Percentiles rank a stretch among this genome's conserved stretches.
These are phyloP conservation scores for Pseudorhombus dupliciocellatus DNA, from an alignment of 2,113 vertebrate genomes.

Conservation along the genomic window DNA sequence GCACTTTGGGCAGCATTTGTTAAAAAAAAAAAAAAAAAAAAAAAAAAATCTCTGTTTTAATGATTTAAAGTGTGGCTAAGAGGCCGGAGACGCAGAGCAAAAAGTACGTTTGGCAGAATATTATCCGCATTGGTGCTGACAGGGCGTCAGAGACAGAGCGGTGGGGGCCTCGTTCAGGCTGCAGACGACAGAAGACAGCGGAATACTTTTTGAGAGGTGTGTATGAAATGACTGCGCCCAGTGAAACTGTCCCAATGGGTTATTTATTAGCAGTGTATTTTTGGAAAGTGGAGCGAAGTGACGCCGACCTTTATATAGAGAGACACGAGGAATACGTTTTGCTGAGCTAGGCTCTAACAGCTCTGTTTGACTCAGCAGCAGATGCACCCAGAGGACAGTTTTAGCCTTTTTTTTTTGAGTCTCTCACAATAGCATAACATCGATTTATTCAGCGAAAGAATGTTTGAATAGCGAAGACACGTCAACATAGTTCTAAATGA, in stretches of 20 bases:
- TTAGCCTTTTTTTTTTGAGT: conserved; percentile 3
- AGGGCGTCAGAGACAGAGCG: background rate
- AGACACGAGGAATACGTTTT: conserved; percentile 48
- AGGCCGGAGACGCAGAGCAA: background rate
- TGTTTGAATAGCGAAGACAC: background rate
- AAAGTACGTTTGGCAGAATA: background rate
- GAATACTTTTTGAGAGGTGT: conserved; percentile 22
- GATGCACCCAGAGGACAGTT: conserved; percentile 32
- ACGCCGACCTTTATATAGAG: conserved; percentile 30
- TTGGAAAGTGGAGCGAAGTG: conserved; percentile 56
- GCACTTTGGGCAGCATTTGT: background rate
- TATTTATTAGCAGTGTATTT: conserved; percentile 70
- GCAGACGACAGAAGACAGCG: background rate
- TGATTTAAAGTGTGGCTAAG: background rate
- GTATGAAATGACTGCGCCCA: conserved; percentile 20
- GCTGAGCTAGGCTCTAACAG: conserved; percentile 38
- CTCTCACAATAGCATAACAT: background rate
- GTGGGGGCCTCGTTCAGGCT: background rate
- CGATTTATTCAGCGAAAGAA: conserved; percentile 5
- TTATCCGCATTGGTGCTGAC: background rate
- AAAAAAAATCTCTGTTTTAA: too few species aligned
- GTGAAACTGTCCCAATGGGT: conserved; percentile 51
- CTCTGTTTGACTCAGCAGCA: conserved; percentile 51
- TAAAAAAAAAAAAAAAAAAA: too few species aligned
- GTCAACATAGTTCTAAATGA: background rate